Percentiles rank a stretch among this genome's conserved stretches.
phyloP scores from a whole-genome alignment of 2,888 invertebrate genomes.

The Eilema depressum region DNA sequence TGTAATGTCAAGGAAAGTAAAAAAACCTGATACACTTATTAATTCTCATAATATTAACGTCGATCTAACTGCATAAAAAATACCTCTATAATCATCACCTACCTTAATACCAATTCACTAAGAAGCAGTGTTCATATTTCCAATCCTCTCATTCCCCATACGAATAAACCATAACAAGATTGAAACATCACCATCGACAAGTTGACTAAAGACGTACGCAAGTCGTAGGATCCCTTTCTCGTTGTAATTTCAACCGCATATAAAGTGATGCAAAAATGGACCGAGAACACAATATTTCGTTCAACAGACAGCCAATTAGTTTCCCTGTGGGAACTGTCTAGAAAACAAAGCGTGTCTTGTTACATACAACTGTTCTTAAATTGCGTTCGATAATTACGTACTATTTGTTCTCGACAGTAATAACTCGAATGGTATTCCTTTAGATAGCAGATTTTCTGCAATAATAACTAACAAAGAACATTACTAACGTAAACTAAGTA shows the following conservation, averaged over 20 bases:
- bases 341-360: constrained; percentile 83
- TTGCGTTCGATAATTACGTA: constrained; percentile 62
- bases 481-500: background rate
- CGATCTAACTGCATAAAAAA: too few relatives aligned
- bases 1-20: too few relatives aligned
- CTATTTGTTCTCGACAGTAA: constrained; percentile 56
- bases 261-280: constrained; percentile 74
- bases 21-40: too few relatives aligned
- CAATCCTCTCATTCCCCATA: background rate
- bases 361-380: constrained; percentile 77
- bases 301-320: constrained; percentile 82
- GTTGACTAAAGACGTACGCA: constrained; percentile 15
- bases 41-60: too few relatives aligned
- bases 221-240: constrained; percentile 28
- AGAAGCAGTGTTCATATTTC: background rate
- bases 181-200: constrained; percentile 43
- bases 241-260: constrained; percentile 57
- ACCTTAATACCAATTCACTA: too few relatives aligned
- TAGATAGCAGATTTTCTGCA: background rate
- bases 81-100: too few relatives aligned
- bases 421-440: constrained; percentile 10
- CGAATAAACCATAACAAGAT: constrained; percentile 22
- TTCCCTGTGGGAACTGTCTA: constrained; percentile 84
- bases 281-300: constrained; percentile 79
- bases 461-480: too few relatives aligned